Percentiles rank a stretch among this genome's conserved stretches.
Conservation (phyloP, 2,113 vertebrate genomes). For the Xiphias gladius region DNA sequence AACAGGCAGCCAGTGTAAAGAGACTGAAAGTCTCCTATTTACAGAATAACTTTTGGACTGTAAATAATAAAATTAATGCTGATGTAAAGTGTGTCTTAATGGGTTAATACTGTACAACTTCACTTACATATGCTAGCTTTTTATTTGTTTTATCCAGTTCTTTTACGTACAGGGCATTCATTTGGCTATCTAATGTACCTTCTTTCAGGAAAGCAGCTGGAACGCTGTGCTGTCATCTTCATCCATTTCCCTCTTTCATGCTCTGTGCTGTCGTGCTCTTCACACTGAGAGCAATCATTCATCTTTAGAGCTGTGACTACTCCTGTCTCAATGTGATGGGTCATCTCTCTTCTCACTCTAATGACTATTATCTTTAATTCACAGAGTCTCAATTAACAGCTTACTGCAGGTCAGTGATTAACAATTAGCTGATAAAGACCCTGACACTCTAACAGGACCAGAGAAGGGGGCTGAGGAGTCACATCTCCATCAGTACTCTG, state of each 20-base stretch:
- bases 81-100: slow-evolving; percentile 4
- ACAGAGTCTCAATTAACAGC: slow-evolving; percentile 66
- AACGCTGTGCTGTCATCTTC: background rate
- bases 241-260: slow-evolving; percentile 38
- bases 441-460: slow-evolving; percentile 40
- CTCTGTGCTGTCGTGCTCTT: slow-evolving; percentile 23
- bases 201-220: background rate
- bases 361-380: slow-evolving; percentile 69
- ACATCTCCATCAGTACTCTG: background rate
- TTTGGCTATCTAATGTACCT: background rate
- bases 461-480: background rate
- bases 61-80: background rate
- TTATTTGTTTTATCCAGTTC: background rate
- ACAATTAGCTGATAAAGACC: slow-evolving; percentile 58
- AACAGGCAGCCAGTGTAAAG: too few relatives aligned
- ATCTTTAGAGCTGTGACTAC: slow-evolving; percentile 49
- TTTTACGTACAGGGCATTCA: background rate
- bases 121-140: background rate
- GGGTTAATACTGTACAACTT: background rate
- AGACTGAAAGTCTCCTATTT: too few relatives aligned
- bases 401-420: slow-evolving; percentile 72
- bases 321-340: slow-evolving; percentile 58
- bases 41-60: background rate
- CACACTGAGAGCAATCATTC: slow-evolving; percentile 54
- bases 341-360: slow-evolving; percentile 57